Base-by-base conservation (phyloP, 2,888 invertebrate genomes). In the Ellobium chinense region DNA sequence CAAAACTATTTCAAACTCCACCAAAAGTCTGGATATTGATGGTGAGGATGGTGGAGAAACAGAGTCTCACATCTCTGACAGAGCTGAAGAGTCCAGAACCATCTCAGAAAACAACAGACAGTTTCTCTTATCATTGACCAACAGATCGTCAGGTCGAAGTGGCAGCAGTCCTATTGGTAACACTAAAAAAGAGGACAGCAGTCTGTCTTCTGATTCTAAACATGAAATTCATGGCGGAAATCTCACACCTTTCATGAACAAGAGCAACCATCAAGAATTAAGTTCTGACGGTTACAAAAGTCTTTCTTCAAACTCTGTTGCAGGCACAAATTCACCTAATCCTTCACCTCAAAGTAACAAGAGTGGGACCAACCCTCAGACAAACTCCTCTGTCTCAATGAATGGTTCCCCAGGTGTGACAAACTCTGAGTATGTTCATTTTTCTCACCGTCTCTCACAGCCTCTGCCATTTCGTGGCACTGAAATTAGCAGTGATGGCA, bases 71-170 rank as follows among this genome's bases (percentile, higher is more conserved):
- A 46, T 7, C 18, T 46, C 18, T 18, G 18, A 18, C 18, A 24
- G 36, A 36, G 36, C 4, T 37, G 58, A 36, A 24, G 21, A 12
- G 18, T 24, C 58, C 9, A 34, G 34, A 36, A 21, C 12, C 9
- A 14, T 66, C n/a, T 76, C 66, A 24, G 56, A 76, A 14, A 76
- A n/a, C 27, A 76, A 76, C 56, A 65, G 46, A 24, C 66, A 76
- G 46, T 75, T 75, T 46, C 29, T 75, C 24, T 18, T 56, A 1
- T 66, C 66, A 12, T 36, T 76, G 3, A n/a, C 66, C 21, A 62
- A 18, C 46, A 63, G 21, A 37, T 5, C 21, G n/a, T 46, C 63
- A 46, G 7, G 31, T 39, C 0, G 31, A 36, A 4, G 34, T 21
- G 2, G 5, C 18, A 7, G 18, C 46, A 46, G 18, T 46, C 7